Evolutionary conservation across 1,140 invertebrate species (phyloP).

Genomic region (Tribolium castaneum): DNA sequence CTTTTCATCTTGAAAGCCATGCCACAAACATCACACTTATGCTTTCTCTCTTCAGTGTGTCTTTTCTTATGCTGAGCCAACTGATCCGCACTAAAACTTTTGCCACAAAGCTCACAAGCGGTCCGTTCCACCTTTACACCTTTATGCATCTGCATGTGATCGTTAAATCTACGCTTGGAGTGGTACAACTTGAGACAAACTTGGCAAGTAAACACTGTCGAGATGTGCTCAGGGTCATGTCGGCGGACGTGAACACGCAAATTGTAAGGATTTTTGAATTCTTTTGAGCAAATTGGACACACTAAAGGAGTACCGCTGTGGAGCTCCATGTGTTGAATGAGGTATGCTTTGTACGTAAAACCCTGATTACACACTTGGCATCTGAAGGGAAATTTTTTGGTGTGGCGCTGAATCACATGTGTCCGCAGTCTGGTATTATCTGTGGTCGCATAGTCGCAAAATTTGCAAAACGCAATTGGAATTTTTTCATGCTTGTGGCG

Average conservation of each 20-base stretch:
- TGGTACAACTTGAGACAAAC: too few relatives aligned
- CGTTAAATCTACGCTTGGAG: too few relatives aligned
- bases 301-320: neutral
- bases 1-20: constrained; percentile 67
- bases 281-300: constrained; percentile 40
- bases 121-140: neutral
- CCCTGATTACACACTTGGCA: too few relatives aligned
- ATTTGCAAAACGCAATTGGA: too few relatives aligned
- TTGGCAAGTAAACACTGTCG: too few relatives aligned
- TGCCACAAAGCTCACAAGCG: constrained; percentile 4
- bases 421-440: too few relatives aligned
- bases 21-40: constrained; percentile 39
- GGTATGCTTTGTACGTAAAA: too few relatives aligned
- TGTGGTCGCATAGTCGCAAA: neutral
- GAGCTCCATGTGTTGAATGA: too few relatives aligned
- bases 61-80: constrained; percentile 51
- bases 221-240: constrained; percentile 10
- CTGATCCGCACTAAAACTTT: constrained; percentile 60
- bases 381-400: too few relatives aligned
- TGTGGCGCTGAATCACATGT: too few relatives aligned
- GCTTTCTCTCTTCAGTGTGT: constrained; percentile 33
- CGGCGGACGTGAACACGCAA: constrained; percentile 26
- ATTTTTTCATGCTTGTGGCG: too few relatives aligned
- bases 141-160: neutral
- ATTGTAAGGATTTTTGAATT: constrained; percentile 71